Conservation (phyloP, 2,113 vertebrate species). For the Bubo blakistoni region DNA sequence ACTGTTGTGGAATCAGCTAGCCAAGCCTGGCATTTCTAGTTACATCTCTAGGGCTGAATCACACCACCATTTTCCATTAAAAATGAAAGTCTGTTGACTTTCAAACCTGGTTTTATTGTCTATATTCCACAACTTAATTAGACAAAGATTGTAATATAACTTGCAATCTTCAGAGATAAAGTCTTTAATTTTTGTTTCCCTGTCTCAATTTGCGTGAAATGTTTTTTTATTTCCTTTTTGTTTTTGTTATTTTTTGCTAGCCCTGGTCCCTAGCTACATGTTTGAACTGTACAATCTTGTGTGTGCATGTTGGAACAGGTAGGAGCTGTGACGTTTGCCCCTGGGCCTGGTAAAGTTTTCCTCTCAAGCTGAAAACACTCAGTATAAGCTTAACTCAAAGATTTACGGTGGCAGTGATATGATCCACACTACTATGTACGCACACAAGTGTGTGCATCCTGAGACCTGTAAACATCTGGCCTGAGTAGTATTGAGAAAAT, state of each 20-base stretch:
- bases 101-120: background rate
- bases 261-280: background rate
- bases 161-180: background rate
- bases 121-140: background rate
- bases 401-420: background rate
- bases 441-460: background rate
- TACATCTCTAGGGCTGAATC: background rate
- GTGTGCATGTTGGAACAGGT: background rate
- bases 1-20: background rate
- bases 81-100: background rate
- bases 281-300: background rate
- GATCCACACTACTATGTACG: fast-evolving
- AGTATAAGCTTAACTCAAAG: background rate
- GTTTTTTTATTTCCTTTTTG: background rate
- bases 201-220: background rate
- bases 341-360: background rate
- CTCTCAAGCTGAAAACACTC: background rate
- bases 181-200: background rate
- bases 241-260: background rate
- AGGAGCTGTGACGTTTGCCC: background rate
- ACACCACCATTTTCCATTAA: background rate
- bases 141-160: background rate
- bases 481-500: background rate
- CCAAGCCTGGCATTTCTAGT: background rate
- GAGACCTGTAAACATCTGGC: background rate